Conservation (phyloP, 2,888 invertebrate genomes). For the Metopia argyrocephala region DNA sequence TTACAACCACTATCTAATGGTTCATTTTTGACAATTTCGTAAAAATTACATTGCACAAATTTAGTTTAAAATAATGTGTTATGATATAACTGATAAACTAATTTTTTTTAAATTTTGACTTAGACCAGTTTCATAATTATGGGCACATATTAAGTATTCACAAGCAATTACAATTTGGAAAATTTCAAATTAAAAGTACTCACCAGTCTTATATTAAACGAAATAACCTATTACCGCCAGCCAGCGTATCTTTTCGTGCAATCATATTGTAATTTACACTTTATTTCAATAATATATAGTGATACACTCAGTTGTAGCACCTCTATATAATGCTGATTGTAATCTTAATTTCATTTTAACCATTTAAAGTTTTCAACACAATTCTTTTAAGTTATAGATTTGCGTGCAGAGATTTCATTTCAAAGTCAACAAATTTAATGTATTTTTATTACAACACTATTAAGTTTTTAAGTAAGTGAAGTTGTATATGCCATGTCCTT, state of each 20-base stretch:
- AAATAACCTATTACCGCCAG: slow-evolving; percentile 10
- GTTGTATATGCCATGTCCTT: too few relatives aligned
- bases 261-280: slow-evolving; percentile 21
- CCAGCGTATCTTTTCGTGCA: not conserved
- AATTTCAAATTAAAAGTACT: slow-evolving; percentile 17
- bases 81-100: too few relatives aligned
- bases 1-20: too few relatives aligned
- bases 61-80: too few relatives aligned
- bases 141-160: too few relatives aligned
- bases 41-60: too few relatives aligned
- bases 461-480: too few relatives aligned
- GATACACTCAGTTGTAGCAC: slow-evolving; percentile 11
- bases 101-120: too few relatives aligned
- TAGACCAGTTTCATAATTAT: too few relatives aligned
- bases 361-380: too few relatives aligned
- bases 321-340: slow-evolving; percentile 14
- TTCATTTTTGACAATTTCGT: too few relatives aligned
- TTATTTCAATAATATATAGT: slow-evolving; percentile 31
- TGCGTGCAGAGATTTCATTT: slow-evolving; percentile 24
- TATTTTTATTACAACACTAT: not conserved
- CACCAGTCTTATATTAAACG: not conserved
- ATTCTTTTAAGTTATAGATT: slow-evolving; percentile 3
- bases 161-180: slow-evolving; percentile 34
- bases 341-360: slow-evolving; percentile 16
- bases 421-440: not conserved